A percentile compares a stretch with the other conserved stretches of the same genome.
Evolutionary conservation across 2,888 invertebrate species (phyloP).

Genomic region (Parascotia fuliginaria): DNA sequence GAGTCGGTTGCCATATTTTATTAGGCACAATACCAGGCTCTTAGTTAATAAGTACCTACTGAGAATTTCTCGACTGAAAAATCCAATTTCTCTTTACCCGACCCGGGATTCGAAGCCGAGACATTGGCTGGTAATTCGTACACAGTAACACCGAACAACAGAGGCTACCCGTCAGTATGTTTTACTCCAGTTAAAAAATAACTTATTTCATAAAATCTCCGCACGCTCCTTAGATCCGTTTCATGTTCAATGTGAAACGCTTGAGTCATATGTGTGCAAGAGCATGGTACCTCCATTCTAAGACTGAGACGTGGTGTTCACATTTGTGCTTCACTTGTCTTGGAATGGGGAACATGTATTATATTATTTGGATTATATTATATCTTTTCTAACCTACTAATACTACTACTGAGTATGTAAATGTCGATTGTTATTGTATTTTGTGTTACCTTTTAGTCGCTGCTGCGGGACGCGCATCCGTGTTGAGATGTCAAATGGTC

Average conservation of each 20-base stretch:
- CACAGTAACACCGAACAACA: no score
- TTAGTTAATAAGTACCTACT: no score
- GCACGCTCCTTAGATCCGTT: conserved; percentile 85
- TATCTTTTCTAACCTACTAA: no score
- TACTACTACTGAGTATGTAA: neutral
- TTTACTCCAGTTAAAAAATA: no score
- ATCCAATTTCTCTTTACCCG: no score
- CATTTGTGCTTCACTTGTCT: conserved; percentile 59
- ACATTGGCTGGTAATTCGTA: no score
- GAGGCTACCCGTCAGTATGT: no score
- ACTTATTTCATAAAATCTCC: neutral
- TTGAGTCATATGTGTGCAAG: conserved; percentile 85
- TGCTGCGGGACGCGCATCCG: conserved; percentile 96
- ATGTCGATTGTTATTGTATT: conserved; percentile 1
- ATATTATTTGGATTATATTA: neutral
- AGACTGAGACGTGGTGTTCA: conserved; percentile 66
- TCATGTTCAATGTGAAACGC: conserved; percentile 78
- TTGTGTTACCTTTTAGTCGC: conserved; percentile 82
- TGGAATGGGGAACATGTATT: conserved; percentile 79
- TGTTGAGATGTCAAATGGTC: conserved; percentile 97
- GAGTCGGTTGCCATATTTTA: no score
- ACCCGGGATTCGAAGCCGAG: no score
- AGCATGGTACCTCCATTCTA: conserved; percentile 75
- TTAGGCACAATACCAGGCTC: no score
- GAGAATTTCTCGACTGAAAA: no score